Percentiles rank a stretch among this genome's conserved stretches.
phyloP scores from a whole-genome alignment of 2,888 invertebrate genomes.

The Aromia moschata region DNA sequence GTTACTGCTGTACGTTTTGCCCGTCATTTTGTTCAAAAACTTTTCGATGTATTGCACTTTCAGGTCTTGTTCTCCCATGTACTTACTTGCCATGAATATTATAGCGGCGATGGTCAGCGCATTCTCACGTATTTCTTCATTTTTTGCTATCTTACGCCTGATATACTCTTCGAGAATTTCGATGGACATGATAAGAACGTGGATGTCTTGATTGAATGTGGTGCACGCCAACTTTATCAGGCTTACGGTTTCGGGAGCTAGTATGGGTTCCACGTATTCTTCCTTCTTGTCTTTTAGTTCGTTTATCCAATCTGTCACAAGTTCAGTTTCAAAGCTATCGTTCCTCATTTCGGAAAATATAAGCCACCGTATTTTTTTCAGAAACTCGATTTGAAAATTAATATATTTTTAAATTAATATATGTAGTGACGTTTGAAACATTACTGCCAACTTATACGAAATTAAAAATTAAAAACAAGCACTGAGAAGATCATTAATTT shows the following conservation, averaged over 20 bases:
- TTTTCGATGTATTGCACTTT: conserved; percentile 42
- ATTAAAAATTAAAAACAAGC: too few relatives aligned
- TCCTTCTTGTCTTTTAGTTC: conserved; percentile 42
- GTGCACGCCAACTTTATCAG: conserved; percentile 52
- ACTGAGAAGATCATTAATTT: too few relatives aligned
- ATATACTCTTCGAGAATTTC: conserved; percentile 54
- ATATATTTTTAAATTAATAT: too few relatives aligned
- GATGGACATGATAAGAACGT: conserved; percentile 54
- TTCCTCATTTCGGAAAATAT: too few relatives aligned
- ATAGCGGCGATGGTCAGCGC: conserved; percentile 46
- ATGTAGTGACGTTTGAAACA: too few relatives aligned
- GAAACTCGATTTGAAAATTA: too few relatives aligned
- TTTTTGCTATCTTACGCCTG: conserved; percentile 38
- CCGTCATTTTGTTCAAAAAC: conserved; percentile 47
- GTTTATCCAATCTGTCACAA: conserved; percentile 44
- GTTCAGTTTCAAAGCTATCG: conserved; percentile 38
- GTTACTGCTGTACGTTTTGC: conserved; percentile 38
- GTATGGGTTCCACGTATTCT: conserved; percentile 50
- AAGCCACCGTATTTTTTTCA: too few relatives aligned
- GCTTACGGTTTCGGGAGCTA: conserved; percentile 47
- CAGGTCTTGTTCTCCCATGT: conserved; percentile 51
- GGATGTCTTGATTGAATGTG: conserved; percentile 50
- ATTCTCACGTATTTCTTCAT: conserved; percentile 47
- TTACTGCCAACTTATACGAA: too few relatives aligned
- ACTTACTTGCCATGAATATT: conserved; percentile 54